A percentile compares a stretch with the other conserved stretches of the same genome.
Evolutionary conservation across 2,797 vertebrate species (phyloP).

Genomic region (Sebastes hopkinsi): DNA sequence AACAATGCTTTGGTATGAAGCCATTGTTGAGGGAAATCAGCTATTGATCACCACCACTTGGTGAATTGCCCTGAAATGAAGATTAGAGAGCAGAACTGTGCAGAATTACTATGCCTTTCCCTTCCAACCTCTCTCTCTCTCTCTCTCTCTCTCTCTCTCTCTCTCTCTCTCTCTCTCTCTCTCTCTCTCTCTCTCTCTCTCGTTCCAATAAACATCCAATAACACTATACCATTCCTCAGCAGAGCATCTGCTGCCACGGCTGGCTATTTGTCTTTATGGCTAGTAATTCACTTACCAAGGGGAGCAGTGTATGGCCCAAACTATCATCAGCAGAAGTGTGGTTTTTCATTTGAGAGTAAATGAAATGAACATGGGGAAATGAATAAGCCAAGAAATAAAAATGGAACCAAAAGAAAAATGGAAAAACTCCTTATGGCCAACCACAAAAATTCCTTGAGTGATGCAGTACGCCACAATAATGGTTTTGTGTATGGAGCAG

Average conservation of each 20-base stretch:
- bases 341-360: conserved; percentile 56
- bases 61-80: conserved; percentile 67
- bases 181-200: no score
- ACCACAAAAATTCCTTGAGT: conserved; percentile 14
- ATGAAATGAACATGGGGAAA: conserved; percentile 52
- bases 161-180: conserved; percentile 38
- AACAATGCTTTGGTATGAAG: conserved; percentile 54
- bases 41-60: conserved; percentile 61
- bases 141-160: conserved; percentile 6
- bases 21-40: conserved; percentile 37
- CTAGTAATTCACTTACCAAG: conserved; percentile 65
- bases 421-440: conserved; percentile 15
- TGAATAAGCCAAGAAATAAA: conserved; percentile 33
- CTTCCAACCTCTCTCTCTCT: conserved; percentile 40
- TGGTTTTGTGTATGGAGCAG: conserved; percentile 20
- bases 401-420: conserved; percentile 38
- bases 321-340: conserved; percentile 62
- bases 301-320: conserved; percentile 28
- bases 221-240: conserved; percentile 56
- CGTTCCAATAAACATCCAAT: conserved; percentile 63
- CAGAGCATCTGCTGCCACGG: conserved; percentile 64
- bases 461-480: conserved; percentile 14
- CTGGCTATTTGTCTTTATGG: conserved; percentile 68
- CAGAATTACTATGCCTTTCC: conserved; percentile 28
- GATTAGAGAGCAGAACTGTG: conserved; percentile 60